phyloP scores from a whole-genome alignment of 1,140 invertebrate species.

The Dinothrombium tinctorium region DNA sequence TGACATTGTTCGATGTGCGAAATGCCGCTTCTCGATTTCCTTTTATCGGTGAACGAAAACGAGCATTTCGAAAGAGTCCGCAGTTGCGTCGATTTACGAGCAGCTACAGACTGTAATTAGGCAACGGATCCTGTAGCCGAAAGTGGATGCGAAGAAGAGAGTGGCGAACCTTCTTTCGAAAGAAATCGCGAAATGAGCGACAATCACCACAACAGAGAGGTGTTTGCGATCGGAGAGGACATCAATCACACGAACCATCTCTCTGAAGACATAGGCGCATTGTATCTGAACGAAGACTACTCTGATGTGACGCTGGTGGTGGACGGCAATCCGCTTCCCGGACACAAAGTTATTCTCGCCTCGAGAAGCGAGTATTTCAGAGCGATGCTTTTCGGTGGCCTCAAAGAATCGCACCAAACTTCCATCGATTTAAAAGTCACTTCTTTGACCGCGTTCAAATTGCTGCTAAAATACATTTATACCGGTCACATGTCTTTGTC shows the following conservation, averaged over 20 bases:
- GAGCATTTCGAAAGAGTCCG: too few relatives aligned
- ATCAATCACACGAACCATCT: background rate
- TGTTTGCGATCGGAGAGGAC: too few relatives aligned
- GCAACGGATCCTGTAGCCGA: too few relatives aligned
- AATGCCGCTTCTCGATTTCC: too few relatives aligned
- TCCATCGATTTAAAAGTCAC: conserved; percentile 66
- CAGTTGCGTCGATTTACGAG: too few relatives aligned
- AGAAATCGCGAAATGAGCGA: too few relatives aligned
- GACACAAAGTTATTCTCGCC: conserved; percentile 73
- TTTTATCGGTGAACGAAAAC: too few relatives aligned
- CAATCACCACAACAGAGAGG: too few relatives aligned
- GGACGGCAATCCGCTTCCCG: conserved; percentile 49
- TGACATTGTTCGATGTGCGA: too few relatives aligned
- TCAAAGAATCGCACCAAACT: conserved; percentile 53
- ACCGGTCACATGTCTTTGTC: conserved; percentile 49
- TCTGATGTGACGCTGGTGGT: conserved; percentile 74
- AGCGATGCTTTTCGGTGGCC: conserved; percentile 64
- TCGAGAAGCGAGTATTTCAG: conserved; percentile 82
- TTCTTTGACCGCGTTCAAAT: conserved; percentile 65
- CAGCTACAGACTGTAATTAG: too few relatives aligned
- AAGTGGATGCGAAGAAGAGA: too few relatives aligned
- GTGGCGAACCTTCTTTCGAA: too few relatives aligned
- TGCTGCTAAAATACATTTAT: conserved; percentile 80
- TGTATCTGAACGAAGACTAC: conserved; percentile 65
- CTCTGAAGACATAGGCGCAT: conserved; percentile 30